Conservation (phyloP, 1,140 invertebrate genomes). For the Nymphalis io region DNA sequence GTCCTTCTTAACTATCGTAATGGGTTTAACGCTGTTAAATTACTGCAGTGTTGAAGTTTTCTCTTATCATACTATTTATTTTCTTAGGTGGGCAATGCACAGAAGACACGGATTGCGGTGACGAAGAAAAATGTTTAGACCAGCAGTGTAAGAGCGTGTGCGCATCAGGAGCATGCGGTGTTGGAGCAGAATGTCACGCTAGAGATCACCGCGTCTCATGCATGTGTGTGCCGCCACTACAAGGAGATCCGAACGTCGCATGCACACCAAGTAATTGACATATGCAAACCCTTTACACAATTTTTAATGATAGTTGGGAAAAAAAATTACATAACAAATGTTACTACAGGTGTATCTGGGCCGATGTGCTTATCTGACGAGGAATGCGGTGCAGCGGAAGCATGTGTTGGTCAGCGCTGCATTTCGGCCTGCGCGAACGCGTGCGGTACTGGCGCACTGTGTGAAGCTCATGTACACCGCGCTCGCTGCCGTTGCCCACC, state of each 20-base stretch:
- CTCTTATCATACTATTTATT: not conserved
- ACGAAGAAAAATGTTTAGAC: constrained; percentile 87
- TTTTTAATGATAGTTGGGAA: too few species aligned
- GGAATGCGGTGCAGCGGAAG: constrained; percentile 87
- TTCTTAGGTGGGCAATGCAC: constrained; percentile 82
- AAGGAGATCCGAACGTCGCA: constrained; percentile 90
- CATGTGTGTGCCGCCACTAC: constrained; percentile 86
- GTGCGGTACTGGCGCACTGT: constrained; percentile 90
- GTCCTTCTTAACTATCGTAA: not conserved
- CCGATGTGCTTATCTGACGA: constrained; percentile 86
- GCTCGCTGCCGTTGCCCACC: constrained; percentile 90
- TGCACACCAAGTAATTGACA: constrained; percentile 85
- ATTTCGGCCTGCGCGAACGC: constrained; percentile 90
- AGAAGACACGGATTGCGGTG: constrained; percentile 81
- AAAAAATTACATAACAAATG: not conserved
- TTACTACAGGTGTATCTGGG: constrained; percentile 68
- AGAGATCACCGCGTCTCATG: constrained; percentile 89
- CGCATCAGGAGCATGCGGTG: constrained; percentile 86
- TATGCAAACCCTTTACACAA: not conserved
- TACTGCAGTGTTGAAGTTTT: not conserved
- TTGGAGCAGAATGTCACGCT: constrained; percentile 89
- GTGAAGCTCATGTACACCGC: constrained; percentile 86
- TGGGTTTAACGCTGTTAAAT: not conserved
- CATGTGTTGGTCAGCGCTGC: constrained; percentile 89
- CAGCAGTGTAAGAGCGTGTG: constrained; percentile 90